Percentiles rank a stretch among this genome's conserved stretches.
These are phyloP conservation scores for Leptopterna dolabrata DNA, from an alignment of 2,888 invertebrate genomes.

Conservation along the genomic window DNA sequence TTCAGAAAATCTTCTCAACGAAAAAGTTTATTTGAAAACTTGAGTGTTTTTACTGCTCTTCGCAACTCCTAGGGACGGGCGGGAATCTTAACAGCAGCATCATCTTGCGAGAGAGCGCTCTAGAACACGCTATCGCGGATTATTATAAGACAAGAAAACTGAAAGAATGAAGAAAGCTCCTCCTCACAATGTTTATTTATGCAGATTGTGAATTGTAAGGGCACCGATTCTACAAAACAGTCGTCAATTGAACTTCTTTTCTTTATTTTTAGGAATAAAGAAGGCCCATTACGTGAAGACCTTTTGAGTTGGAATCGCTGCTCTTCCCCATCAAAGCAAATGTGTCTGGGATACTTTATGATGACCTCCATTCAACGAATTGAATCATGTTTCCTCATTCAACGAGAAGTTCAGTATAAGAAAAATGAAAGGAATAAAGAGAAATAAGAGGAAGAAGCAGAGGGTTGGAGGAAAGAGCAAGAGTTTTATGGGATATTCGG, in stretches of 20 bases:
- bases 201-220: not conserved
- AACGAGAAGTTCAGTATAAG: not conserved
- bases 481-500: not conserved
- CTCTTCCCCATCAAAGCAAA: not conserved
- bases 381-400: not conserved
- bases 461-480: not conserved
- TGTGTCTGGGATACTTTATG: conserved; percentile 11
- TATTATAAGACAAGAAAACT: not conserved
- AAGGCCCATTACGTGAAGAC: not conserved
- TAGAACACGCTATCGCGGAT: not conserved
- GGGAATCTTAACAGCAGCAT: not conserved
- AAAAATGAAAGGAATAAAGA: not conserved
- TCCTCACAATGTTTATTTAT: conserved; percentile 5
- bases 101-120: not conserved
- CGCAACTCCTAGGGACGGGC: not conserved
- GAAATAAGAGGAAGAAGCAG: not conserved
- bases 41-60: not conserved
- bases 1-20: not conserved
- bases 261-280: not conserved
- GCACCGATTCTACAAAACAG: not conserved
- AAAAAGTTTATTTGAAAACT: conserved; percentile 1
- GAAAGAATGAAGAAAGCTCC: not conserved
- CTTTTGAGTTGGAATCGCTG: not conserved
- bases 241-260: not conserved
- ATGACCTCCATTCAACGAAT: conserved; percentile 1